A percentile compares a stretch with the other conserved stretches of the same genome.
phyloP scores from a whole-genome alignment of 2,797 vertebrate species.

The Pangasius sanitwongsei region DNA sequence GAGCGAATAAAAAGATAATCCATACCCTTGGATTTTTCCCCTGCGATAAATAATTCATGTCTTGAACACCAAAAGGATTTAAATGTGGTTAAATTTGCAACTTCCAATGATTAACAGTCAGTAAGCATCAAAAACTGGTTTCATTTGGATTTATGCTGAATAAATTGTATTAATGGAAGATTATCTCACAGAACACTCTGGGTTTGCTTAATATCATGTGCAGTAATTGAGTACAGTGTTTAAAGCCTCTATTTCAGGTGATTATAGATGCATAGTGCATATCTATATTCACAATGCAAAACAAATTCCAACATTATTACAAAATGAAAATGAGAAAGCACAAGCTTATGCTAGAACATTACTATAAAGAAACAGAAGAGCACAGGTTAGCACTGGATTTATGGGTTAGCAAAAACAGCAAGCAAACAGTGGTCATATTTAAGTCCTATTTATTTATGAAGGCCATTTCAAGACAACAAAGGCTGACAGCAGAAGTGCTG shows the following conservation, averaged over 20 bases:
- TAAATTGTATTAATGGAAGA: neutral
- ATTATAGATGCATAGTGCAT: neutral
- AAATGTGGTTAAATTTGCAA: neutral
- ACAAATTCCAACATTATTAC: too few species aligned
- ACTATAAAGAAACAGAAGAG: neutral
- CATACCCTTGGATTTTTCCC: neutral
- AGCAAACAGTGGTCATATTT: too few species aligned
- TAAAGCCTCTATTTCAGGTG: neutral
- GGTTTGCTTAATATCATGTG: neutral
- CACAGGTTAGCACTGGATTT: neutral
- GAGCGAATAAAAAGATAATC: neutral
- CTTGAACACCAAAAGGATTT: constrained; percentile 7
- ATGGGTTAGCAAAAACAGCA: neutral
- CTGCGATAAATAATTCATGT: constrained; percentile 18
- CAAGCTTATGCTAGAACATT: neutral
- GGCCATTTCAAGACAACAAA: neutral
- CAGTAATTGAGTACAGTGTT: neutral
- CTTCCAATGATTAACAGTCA: neutral
- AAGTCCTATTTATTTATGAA: neutral
- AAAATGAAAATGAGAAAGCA: too few species aligned
- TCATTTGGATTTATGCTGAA: neutral
- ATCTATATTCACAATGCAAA: neutral
- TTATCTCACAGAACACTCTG: neutral
- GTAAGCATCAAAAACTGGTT: neutral
- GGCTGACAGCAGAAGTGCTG: neutral